phyloP scores from a whole-genome alignment of 2,113 vertebrate genomes.

The Macrotus californicus region DNA sequence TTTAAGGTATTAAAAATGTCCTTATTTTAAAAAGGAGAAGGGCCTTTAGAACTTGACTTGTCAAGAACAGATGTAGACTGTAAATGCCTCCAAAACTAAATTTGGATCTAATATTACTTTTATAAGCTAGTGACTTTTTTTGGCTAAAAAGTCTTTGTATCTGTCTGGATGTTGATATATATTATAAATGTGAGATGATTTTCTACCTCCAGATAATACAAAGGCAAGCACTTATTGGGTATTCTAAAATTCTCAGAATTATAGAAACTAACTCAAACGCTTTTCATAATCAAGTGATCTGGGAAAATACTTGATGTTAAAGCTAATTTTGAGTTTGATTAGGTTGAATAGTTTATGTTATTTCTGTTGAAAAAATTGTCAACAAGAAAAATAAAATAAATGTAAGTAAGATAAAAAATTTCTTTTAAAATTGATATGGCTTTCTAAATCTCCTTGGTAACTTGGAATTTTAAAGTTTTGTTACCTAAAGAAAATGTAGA shows the following conservation, averaged over 20 bases:
- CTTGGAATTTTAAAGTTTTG: neutral
- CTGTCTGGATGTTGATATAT: neutral
- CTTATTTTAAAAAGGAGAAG: neutral
- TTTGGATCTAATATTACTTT: neutral
- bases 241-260: neutral
- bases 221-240: too few species aligned
- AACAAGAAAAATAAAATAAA: neutral
- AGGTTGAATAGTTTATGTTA: neutral
- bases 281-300: neutral
- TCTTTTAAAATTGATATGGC: neutral
- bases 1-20: neutral
- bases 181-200: neutral
- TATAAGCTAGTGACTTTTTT: neutral
- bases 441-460: neutral
- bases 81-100: neutral
- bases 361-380: neutral
- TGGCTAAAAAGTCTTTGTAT: neutral
- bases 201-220: too few species aligned
- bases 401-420: neutral
- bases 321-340: neutral
- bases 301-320: neutral
- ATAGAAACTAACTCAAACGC: neutral
- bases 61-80: neutral
- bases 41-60: neutral
- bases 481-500: neutral